Conservation (phyloP, 2,113 vertebrate species). For the Phylloscopus whistleri region DNA sequence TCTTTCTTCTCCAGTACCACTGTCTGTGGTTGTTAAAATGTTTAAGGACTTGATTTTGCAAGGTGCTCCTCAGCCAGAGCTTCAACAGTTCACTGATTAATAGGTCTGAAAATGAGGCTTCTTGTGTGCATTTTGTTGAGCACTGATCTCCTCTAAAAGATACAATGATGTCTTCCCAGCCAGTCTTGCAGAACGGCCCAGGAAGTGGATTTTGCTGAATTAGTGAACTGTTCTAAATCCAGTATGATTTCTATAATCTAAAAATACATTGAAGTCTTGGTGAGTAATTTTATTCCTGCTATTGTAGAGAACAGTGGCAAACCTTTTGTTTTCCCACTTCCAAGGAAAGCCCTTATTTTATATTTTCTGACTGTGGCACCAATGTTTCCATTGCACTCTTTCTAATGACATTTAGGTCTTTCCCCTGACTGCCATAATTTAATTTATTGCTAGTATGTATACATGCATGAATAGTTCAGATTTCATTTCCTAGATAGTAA, state of each 20-base stretch:
- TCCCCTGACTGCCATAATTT: background rate
- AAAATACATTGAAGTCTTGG: background rate
- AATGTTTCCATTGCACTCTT: background rate
- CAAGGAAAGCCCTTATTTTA: background rate
- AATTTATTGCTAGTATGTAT: constrained; percentile 24
- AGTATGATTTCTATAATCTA: background rate
- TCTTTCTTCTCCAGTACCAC: background rate
- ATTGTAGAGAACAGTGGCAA: background rate
- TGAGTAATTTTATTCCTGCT: background rate
- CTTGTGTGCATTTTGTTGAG: background rate
- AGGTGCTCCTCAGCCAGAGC: background rate
- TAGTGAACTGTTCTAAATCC: background rate
- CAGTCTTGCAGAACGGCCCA: background rate
- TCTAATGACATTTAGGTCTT: constrained; percentile 19
- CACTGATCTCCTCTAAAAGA: background rate
- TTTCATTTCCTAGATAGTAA: constrained; percentile 39
- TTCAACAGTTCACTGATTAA: background rate
- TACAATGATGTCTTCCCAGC: background rate
- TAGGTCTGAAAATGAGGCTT: background rate
- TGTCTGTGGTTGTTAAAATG: background rate
- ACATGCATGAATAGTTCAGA: constrained; percentile 36
- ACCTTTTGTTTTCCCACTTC: background rate
- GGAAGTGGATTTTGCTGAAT: background rate
- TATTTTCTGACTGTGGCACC: background rate
- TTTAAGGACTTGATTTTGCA: background rate